These are phyloP conservation scores for Catostomus latipinnis DNA, from an alignment of 2,797 vertebrate species.

Conservation along the genomic window DNA sequence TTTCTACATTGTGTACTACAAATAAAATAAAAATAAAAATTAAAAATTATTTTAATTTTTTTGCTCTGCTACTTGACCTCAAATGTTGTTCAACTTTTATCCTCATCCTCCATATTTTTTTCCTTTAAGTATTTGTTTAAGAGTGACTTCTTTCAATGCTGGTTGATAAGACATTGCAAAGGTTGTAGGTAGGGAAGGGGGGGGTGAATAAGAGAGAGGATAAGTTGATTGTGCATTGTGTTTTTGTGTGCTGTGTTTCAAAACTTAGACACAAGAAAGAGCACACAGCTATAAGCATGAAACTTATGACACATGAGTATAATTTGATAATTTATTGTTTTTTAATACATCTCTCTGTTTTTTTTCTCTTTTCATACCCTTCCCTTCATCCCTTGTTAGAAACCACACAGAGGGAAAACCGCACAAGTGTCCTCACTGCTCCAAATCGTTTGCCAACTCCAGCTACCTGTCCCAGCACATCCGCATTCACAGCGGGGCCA, in stretches of 20 bases:
- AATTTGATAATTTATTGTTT: conserved; percentile 45
- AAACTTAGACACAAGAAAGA: conserved; percentile 55
- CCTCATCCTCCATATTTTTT: not conserved
- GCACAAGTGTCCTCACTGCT: conserved; percentile 90
- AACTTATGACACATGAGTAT: conserved; percentile 1
- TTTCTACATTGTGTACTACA: not conserved
- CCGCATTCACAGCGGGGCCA: conserved; percentile 88
- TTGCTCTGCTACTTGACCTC: no score
- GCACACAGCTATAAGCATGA: conserved; percentile 32
- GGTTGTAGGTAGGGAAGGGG: conserved; percentile 11
- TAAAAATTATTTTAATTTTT: no score
- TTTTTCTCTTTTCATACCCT: conserved; percentile 45
- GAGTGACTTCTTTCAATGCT: not conserved
- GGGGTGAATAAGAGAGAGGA: conserved; percentile 41
- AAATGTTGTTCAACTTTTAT: no score
- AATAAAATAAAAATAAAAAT: no score
- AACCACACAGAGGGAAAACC: conserved; percentile 88
- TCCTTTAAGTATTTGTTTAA: not conserved
- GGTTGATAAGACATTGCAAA: not conserved
- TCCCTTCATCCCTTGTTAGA: conserved; percentile 56
- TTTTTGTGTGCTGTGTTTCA: conserved; percentile 59
- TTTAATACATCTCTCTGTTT: conserved; percentile 53
- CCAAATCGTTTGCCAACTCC: conserved; percentile 90
- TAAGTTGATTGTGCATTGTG: conserved; percentile 54
- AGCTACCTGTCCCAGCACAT: conserved; percentile 90